phyloP scores from a whole-genome alignment of 2,797 vertebrate species.

The Typhlichthys subterraneus region DNA sequence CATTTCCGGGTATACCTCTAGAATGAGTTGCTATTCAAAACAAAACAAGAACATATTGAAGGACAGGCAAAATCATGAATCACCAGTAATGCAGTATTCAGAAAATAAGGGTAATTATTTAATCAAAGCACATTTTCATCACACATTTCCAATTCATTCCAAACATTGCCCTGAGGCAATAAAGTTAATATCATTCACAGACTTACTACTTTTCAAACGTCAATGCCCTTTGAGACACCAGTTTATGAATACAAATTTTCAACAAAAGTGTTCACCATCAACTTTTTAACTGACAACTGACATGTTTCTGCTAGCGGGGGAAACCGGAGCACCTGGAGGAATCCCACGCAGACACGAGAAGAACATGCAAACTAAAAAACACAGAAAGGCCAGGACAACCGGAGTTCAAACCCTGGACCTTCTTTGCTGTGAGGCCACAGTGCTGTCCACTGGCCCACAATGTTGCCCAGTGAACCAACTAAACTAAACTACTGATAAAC shows the following conservation, averaged over 20 bases:
- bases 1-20: conserved; percentile 63
- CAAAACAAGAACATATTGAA: conserved; percentile 43
- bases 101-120: not conserved
- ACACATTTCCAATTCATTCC: not conserved
- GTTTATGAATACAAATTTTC: conserved; percentile 4
- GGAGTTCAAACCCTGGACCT: no score
- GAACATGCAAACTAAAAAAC: no score
- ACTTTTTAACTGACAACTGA: no score
- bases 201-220: conserved; percentile 24
- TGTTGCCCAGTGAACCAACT: no score
- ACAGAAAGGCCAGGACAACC: no score
- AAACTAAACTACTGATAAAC: no score
- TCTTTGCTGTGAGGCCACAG: no score
- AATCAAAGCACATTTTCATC: conserved; percentile 31
- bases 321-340: no score
- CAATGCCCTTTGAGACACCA: conserved; percentile 16
- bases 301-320: no score
- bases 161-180: conserved; percentile 14
- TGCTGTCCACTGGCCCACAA: no score
- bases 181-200: conserved; percentile 11
- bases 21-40: conserved; percentile 53
- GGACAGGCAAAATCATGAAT: conserved; percentile 44
- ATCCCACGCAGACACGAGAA: no score
- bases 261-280: no score
- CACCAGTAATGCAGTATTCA: conserved; percentile 21